Evolutionary conservation across 2,888 invertebrate species (phyloP), one percentile per base, ranked within the genome.

Genomic region (Oscheius sp.): DNA sequence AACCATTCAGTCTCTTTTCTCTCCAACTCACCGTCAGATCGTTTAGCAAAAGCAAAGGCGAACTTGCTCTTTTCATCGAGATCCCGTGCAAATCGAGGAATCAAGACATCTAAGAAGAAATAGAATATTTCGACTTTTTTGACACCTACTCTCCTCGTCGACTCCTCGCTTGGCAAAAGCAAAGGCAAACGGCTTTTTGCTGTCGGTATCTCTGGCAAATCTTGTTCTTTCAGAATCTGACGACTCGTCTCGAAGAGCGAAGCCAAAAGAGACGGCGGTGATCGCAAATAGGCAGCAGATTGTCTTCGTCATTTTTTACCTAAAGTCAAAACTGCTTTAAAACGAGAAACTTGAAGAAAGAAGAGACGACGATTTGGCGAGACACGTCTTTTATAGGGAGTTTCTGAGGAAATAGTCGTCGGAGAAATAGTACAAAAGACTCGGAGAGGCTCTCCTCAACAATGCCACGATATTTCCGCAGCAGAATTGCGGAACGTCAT

Each of bases 11-110:
- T 50, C 10, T 17, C 25, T 25, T 10, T 2, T 50, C 15, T 50
- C 23, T 50, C 3, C 23, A 2, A 50, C 23, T 3, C 23, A 50
- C 33, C 55, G 8, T 50, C 64, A 15, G 48, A n/a, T 27, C 66
- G 25, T 31, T 66, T 66, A 10, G 66, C 66, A 27, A 66, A 66
- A 12, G 66, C 66, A 42, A 66, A 66, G 31, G 66, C 66, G 33
- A 66, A 66, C 31, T 66, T 66, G 48, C 45, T 55, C 57, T 57
- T 66, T 20, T 53, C 45, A 23, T 66, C 57, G 12, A 66, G 34
- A 39, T 66, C 66, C 2, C 66, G 42, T 23, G 66, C 66, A 45
- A 66, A 66, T 31, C 55, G 29, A 17, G 61, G 61, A 3, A 45
- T 29, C n/a, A 61, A 61, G n/a, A 17, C 42, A 25, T 27, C 61